Base-by-base conservation (phyloP, 2,797 vertebrate genomes). In the Enoplosus armatus region DNA sequence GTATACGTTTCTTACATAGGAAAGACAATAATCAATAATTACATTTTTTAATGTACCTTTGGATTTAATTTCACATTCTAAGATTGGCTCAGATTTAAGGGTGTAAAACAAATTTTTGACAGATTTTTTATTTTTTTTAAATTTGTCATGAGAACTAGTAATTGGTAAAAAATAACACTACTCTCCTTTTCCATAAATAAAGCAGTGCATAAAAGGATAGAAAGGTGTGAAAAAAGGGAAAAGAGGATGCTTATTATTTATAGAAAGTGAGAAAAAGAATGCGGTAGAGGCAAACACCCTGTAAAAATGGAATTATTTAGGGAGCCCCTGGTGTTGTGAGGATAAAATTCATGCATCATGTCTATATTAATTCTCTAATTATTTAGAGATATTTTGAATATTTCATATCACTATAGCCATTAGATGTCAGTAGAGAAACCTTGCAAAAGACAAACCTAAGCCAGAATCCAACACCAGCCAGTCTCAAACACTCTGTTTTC, bases 371-470 rank as follows among this genome's bases (percentile, higher is more conserved):
- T 64, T 72, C 65, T 72, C 60, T 72, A 64, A 90, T 83, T 77
- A 82, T 68, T 77, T 77, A 35, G 37, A 47, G 65, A 66, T 31
- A 47, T 66, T 65, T 56, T 86, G 24, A 81, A 87, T 89, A 80
- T 82, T 83, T 87, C 54, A 77, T 54, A 62, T 60, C 37, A 59
- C 20, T 60, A 29, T 39, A 77, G 85, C 92, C 90, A 84, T 87
- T 89, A 89, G 92, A 84, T 92, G 93, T 94, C 90, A 94, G 89
- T 88, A 92, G 85, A 91, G 87, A 90, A 87, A 83, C 72, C 85
- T 26, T 62, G 31, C 56, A 77, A 60, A 64, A 82, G 48, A 66
- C 68, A 77, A 81, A 64, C 33, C 59, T 26, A 55, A 63, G 58
- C 59, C 53, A 60, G 39, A 72, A 58, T 58, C 20, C 11, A 67